A percentile compares a stretch with the other conserved stretches of the same genome.
phyloP scores from a whole-genome alignment of 2,797 vertebrate genomes.

The Enteromius anoplus region DNA sequence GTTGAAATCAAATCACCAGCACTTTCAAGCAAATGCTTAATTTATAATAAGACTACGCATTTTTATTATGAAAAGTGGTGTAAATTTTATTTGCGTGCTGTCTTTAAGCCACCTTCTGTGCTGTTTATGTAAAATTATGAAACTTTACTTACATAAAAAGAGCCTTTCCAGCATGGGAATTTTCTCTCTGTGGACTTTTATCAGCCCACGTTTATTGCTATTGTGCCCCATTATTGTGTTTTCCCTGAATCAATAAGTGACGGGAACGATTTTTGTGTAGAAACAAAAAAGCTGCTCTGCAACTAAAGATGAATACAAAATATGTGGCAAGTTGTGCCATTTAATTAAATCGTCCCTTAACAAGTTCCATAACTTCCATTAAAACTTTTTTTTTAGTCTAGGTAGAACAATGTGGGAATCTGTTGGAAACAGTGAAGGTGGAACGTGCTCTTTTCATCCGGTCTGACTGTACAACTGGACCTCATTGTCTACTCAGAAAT shows the following conservation, averaged over 20 bases:
- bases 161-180: background rate
- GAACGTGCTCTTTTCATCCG: constrained; percentile 76
- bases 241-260: constrained; percentile 32
- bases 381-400: constrained; percentile 51
- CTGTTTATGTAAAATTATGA: constrained; percentile 26
- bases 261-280: background rate
- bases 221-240: constrained; percentile 14
- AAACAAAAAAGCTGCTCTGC: constrained; percentile 16
- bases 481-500: constrained; percentile 81
- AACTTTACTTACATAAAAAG: background rate
- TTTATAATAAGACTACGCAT: background rate
- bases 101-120: constrained; percentile 6
- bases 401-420: constrained; percentile 54
- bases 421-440: constrained; percentile 37
- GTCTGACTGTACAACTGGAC: constrained; percentile 78
- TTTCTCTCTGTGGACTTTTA: constrained; percentile 5
- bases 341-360: constrained; percentile 54
- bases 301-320: constrained; percentile 40
- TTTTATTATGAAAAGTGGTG: constrained; percentile 9
- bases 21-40: background rate
- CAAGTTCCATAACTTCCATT: constrained; percentile 56
- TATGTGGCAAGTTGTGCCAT: constrained; percentile 39
- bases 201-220: background rate
- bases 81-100: background rate
- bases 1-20: background rate